A percentile compares a stretch with the other conserved stretches of the same genome.
Conservation (phyloP, 2,888 invertebrate species). For the Papilio gigon region DNA sequence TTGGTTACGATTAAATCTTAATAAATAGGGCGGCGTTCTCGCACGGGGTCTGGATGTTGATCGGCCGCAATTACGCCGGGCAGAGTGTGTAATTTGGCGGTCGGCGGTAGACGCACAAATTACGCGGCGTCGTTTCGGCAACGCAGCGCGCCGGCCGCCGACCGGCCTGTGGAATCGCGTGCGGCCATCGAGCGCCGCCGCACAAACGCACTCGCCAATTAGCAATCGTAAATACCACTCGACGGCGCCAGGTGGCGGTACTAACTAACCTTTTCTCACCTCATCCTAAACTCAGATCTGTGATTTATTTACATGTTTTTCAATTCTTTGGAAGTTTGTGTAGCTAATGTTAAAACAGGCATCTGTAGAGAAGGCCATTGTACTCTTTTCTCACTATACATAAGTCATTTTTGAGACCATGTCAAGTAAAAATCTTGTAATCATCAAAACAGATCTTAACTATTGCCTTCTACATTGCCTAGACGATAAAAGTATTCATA, state of each 20-base stretch:
- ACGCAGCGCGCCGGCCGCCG: slow-evolving; percentile 49
- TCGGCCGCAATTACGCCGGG: slow-evolving; percentile 72
- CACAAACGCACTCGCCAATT: slow-evolving; percentile 75
- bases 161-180: slow-evolving; percentile 60
- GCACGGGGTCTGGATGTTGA: slow-evolving; percentile 59
- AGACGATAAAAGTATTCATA: neutral
- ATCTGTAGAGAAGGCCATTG: neutral
- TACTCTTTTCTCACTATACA: too few species aligned
- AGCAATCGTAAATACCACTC: slow-evolving; percentile 76
- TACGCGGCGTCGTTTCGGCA: slow-evolving; percentile 64
- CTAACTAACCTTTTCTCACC: slow-evolving; percentile 25
- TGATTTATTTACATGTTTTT: neutral
- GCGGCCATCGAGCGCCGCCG: slow-evolving; percentile 56
- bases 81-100: slow-evolving; percentile 73
- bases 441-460: too few species aligned
- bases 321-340: neutral
- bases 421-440: too few species aligned
- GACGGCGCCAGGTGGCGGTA: slow-evolving; percentile 43
- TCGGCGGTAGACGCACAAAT: slow-evolving; percentile 73
- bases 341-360: neutral
- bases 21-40: slow-evolving; percentile 77
- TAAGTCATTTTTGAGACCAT: too few species aligned
- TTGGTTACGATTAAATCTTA: slow-evolving; percentile 79
- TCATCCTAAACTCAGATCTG: neutral
- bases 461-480: too few species aligned